Base-by-base conservation (phyloP, 2,113 vertebrate genomes). In the Leuciscus idus region DNA sequence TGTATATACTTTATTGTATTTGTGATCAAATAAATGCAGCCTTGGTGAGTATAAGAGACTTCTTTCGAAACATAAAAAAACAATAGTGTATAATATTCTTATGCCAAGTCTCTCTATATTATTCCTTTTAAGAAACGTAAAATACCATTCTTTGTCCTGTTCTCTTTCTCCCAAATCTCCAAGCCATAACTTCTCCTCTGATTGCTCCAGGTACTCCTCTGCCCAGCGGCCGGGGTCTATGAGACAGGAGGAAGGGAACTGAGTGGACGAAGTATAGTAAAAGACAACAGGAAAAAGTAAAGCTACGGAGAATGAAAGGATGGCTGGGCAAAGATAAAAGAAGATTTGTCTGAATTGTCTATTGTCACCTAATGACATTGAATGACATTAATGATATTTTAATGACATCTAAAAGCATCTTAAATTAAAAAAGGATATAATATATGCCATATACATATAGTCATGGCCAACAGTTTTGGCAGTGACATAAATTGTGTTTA, bases 141-240 rank as follows among this genome's bases (percentile, higher is more conserved):
- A 39, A 73, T 94, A 87, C 94, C 95, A 93, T 82, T 91, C 89
- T 87, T 75, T 87, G 83, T 95, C 91, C 39, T 94, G 93, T 89
- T 96, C 96, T 92, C 95, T 94, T 92, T 96, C 96, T 92, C 98
- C 98, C 0, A 95, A 92, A 83, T 99, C 98, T 83, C 98, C 98
- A 68, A 99, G 94, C 98, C 98, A 99, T 76, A 99, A 90, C 85
- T 99, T 99, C 93, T 99, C 98, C 93, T 99, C 98, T 0, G 98
- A 99, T 89, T 99, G 98, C 90, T 99, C 98, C 86, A 99, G 92
- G 87, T 99, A 99, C 66, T 99, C 98, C 89, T 99, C 97, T 23
- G 98, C 98, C 98, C 98, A 99, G 89, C 97, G 97, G 43, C 95
- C 96, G 3, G 98, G 97, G 93, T 99, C 98, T 99, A 21, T 17